Evolutionary conservation across 2,113 vertebrate species (phyloP).

Genomic region (Callipepla squamata): DNA sequence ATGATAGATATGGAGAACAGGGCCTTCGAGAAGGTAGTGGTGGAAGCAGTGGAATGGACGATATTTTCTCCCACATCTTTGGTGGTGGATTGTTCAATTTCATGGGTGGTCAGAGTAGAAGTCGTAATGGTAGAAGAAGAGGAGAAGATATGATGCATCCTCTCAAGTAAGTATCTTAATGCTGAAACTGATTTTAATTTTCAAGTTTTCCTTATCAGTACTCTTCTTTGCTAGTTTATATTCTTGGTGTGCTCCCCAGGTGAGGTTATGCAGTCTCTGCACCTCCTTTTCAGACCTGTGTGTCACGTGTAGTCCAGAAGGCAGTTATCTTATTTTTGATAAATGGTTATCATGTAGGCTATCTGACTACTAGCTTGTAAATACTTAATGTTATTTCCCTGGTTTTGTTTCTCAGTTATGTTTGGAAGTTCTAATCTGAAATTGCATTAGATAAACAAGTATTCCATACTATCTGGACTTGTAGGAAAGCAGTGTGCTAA

Average conservation of each 20-base stretch:
- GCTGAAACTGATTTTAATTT: not conserved
- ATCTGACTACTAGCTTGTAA: not conserved
- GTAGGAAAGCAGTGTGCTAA: not conserved
- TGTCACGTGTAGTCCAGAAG: not conserved
- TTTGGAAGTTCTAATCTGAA: not conserved
- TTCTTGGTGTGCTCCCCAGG: not conserved
- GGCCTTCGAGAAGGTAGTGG: conserved; percentile 95
- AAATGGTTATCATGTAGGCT: not conserved
- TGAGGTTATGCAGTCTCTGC: not conserved
- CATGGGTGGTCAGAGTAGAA: conserved; percentile 94
- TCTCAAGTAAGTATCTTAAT: conserved; percentile 86
- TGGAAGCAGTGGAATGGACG: conserved; percentile 94
- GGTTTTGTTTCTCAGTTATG: not conserved
- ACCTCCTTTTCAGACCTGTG: not conserved
- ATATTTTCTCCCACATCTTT: conserved; percentile 99
- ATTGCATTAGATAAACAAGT: not conserved
- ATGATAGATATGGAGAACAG: conserved; percentile 97
- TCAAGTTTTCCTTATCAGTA: not conserved
- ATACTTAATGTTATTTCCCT: not conserved
- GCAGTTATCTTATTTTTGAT: not conserved
- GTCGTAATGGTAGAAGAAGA: conserved; percentile 93
- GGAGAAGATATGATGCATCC: conserved; percentile 99
- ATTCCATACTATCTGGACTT: not conserved
- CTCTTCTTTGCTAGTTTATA: not conserved
- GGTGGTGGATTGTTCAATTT: conserved; percentile 97